Conservation (phyloP, 2,113 vertebrate species). For the Otis tarda region DNA sequence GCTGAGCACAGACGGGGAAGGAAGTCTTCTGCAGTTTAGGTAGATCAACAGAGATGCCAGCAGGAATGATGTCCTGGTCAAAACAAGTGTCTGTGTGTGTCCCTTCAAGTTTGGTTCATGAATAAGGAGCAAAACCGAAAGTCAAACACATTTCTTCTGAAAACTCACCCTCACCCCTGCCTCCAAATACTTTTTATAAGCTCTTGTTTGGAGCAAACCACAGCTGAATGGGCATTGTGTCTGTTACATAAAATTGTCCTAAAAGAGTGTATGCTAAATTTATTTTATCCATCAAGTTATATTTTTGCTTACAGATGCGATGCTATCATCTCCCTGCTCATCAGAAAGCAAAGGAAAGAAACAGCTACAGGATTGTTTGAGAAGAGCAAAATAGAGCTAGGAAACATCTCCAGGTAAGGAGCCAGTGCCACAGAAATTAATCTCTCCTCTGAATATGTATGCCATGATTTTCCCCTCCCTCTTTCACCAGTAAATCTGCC, state of each 20-base stretch:
- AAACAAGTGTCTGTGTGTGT: background rate
- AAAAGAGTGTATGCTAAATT: background rate
- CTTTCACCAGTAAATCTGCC: background rate
- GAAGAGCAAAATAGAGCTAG: background rate
- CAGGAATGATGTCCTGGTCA: background rate
- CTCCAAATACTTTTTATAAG: background rate
- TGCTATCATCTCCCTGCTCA: background rate
- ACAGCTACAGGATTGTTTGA: background rate
- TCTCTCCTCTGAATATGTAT: fast-evolving
- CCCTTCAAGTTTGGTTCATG: background rate
- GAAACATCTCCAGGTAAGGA: background rate
- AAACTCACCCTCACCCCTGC: background rate
- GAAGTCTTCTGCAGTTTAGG: background rate
- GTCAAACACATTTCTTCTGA: background rate
- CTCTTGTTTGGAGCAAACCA: background rate
- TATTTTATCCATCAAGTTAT: background rate
- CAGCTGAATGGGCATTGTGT: too few species aligned
- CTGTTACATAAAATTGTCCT: background rate
- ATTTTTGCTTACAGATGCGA: background rate
- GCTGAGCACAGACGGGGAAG: background rate
- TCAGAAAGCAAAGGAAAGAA: background rate
- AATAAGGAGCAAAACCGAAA: background rate
- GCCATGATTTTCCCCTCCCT: background rate
- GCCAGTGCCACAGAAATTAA: too few species aligned
- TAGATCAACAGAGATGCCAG: background rate